Base-by-base conservation (phyloP, 2,888 invertebrate species). In the Torymus auratus region DNA sequence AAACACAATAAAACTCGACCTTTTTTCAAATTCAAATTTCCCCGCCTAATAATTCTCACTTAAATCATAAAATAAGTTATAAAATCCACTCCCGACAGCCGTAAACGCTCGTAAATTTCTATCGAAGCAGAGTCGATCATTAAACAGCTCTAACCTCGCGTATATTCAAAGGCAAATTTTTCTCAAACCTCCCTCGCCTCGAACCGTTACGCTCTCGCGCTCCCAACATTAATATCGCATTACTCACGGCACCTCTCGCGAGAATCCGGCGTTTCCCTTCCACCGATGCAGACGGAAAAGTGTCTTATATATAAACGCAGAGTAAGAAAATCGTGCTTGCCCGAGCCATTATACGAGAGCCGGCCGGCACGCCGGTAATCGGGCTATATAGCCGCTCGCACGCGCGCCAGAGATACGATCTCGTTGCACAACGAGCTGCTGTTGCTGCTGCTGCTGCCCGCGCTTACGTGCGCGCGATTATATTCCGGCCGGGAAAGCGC, bases 401-500 rank as follows among this genome's bases (percentile, higher is more conserved):
- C 41, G 41, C 65, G 70, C 69, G 28, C 41, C 23, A 10, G 52
- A 64, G 70, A 77, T 77, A 77, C 70, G 61, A 77, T 77, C 77
- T 77, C 70, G 56, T 77, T 70, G 70, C 70, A 70, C 77, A 77
- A 64, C 77, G 62, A 56, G 77, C 53, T 61, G 14, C n/a, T 28
- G 12, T 15, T 41, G 53, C 15, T 12, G n/a, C 28, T 17, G 52
- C 52, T 17, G 41, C 61, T 20, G 13, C 53, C n/a, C 20, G 15
- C 41, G 62, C 12, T 28, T 17, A n/a, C 28, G 23, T 68, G 28
- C 53, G 62, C 41, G 41, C 41, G 41, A 41, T 41, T 41, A 41
- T 41, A 41, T 41, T 41, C 41, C 58, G 58, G 20, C 13, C 61
- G 13, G 20, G 23, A 56, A 13, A 69, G 28, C 14, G 23, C 41